Evolutionary conservation across 2,113 vertebrate genomes (phyloP).

Genomic region (Orthonyx spaldingii): DNA sequence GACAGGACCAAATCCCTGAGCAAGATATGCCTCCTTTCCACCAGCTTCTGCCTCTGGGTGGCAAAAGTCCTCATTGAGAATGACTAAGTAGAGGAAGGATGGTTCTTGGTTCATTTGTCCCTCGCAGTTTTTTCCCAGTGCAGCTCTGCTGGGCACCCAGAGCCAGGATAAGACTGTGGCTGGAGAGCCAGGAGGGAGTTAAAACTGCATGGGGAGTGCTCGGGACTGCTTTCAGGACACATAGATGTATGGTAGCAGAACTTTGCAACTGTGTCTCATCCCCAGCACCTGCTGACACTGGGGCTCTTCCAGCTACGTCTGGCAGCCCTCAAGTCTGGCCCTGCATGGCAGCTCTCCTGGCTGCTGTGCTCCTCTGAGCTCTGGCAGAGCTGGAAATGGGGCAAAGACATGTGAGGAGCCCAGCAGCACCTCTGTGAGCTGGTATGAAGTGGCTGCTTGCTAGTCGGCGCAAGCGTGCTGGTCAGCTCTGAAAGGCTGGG

Average conservation of each 20-base stretch:
- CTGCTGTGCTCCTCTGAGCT: accelerated
- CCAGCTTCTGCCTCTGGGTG: not conserved
- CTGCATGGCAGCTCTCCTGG: not conserved
- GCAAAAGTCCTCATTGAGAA: not conserved
- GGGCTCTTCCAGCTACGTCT: not conserved
- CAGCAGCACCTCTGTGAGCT: not conserved
- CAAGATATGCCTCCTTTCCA: not conserved
- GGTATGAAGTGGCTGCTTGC: not conserved
- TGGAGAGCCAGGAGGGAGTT: not conserved
- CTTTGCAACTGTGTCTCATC: accelerated
- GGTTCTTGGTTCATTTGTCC: not conserved
- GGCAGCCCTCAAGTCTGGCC: not conserved
- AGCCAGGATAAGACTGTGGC: not conserved
- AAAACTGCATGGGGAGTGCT: not conserved
- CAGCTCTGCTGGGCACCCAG: not conserved
- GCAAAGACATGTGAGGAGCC: not conserved
- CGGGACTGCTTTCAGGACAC: not conserved
- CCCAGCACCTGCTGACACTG: not conserved
- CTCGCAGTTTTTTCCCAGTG: not conserved
- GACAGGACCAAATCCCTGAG: not conserved
- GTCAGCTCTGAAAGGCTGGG: not conserved
- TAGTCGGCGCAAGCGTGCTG: accelerated
- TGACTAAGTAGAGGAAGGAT: not conserved
- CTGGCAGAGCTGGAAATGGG: not conserved
- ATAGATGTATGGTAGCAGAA: not conserved